Base-by-base conservation (phyloP, 2,113 vertebrate species). In the Hemibagrus wyckioides region DNA sequence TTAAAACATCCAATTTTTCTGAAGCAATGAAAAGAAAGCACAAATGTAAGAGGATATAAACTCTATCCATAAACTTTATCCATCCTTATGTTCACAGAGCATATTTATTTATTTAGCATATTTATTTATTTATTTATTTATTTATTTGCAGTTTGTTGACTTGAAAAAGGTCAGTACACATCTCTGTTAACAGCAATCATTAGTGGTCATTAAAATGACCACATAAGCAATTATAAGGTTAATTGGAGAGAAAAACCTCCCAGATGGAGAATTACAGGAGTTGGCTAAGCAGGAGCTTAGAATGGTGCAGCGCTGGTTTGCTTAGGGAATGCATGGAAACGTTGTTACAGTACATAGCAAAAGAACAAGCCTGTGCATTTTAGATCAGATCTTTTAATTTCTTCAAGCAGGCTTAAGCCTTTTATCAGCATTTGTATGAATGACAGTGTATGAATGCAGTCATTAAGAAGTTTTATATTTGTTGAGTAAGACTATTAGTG, bases 131-230 rank as follows among this genome's bases (percentile, higher is more conserved):
- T n/a, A n/a, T n/a, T n/a, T n/a, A n/a, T n/a, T n/a, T n/a, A n/a
- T n/a, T n/a, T n/a, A n/a, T n/a, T 25, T 52, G 14, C 44, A 52
- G 4, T 77, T n/a, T 77, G 11, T 77, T 30, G 25, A 77, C 44
- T 50, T 28, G 41, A 52, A 30, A 80, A 80, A 56, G 77, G 50
- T 80, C n/a, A 80, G 76, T 56, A 6, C 52, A 36, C 75, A 52
- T 79, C 48, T 79, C 15, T 52, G 15, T 48, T 79, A 79, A 79
- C 48, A 54, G 48, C 48, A 21, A 56, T 36, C 77, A 80, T 80
- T 56, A 56, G n/a, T 30, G 48, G 52, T 48, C 28, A n/a, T n/a
- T 52, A 48, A 79, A 79, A 79, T 30, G 48, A 52, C 28, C 75
- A 52, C 28, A 52, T 19, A 52, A 79, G 48, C 75, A 79, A 54